Base-by-base conservation (phyloP, 2,113 vertebrate genomes). In the Poeciliopsis turrubarensis region DNA sequence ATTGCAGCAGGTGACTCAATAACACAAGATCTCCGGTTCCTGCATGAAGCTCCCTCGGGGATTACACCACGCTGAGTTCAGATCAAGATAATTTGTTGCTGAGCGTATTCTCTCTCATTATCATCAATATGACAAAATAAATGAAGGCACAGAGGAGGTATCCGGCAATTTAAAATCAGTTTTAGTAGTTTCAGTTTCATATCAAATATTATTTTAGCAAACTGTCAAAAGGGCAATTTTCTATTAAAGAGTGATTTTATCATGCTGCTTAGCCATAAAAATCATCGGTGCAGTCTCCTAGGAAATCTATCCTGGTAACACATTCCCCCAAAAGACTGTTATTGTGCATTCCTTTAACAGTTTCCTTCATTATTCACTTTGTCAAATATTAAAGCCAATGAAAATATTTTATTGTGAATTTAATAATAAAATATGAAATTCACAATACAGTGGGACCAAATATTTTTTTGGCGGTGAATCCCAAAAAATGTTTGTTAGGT, bases 1-100 rank as follows among this genome's bases (percentile, higher is more conserved):
- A 54, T 54, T 54, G 22, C 17, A 54, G 47, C 47, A 25, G 47
- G 39, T 83, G 26, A 75, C 65, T 66, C 51, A 73, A 69, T 65
- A 51, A 60, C 57, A 26, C n/a, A 44, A 9, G 39, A 65, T 5
- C 67, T 73, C 6, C n/a, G 17, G 30, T 75, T 54, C n/a, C 11
- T 77, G 15, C 19, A 83, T 30, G 19, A 37, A 44, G 3, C 17
- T 31, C 19, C 31, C 17, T 25, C 4, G 29, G n/a, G 67, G 31
- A 26, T 60, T 60, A 19, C n/a, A 41, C 34, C 25, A 73, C 54
- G 60, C 19, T 60, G 14, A 75, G 29, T 19, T 25, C 29, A 32
- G 29, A 30, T 31, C 9, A n/a, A 6, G 19, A 65, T 10, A n/a
- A 65, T 25, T 3, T 22, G 25, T 8, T 66, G 27, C 4, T 62